Percentiles rank a stretch among this genome's conserved stretches.
These are phyloP conservation scores for Protosalanx chinensis DNA, from an alignment of 2,797 vertebrate genomes.

Conservation along the genomic window DNA sequence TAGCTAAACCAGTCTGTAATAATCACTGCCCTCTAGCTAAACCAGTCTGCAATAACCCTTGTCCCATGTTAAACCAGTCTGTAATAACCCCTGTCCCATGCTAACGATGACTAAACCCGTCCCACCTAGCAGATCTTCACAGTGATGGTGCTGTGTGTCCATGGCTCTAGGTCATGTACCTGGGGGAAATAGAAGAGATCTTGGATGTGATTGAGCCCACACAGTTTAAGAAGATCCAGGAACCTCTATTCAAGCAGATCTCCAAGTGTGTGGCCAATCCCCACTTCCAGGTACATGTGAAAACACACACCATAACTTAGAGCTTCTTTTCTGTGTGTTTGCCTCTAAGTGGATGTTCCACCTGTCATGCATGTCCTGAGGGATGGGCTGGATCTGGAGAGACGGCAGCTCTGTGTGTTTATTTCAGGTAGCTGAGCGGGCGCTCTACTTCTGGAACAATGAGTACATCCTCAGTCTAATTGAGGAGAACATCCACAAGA, in stretches of 20 bases:
- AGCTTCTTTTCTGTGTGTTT: not conserved
- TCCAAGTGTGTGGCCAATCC: conserved; percentile 93
- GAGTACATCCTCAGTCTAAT: conserved; percentile 99
- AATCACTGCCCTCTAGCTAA: not conserved
- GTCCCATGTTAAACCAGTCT: not conserved
- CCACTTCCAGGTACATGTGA: conserved; percentile 90
- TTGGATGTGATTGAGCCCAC: conserved; percentile 96
- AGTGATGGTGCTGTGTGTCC: conserved; percentile 5
- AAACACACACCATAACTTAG: not conserved
- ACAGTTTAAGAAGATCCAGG: conserved; percentile 97
- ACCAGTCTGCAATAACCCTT: not conserved
- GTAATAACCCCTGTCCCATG: too few species aligned
- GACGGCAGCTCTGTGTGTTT: too few species aligned
- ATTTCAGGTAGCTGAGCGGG: conserved; percentile 91
- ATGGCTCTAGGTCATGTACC: conserved; percentile 87
- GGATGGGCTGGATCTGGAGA: not conserved
- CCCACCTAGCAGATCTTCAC: not conserved
- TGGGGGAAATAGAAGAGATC: conserved; percentile 98
- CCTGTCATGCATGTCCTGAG: not conserved
- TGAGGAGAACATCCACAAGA: conserved; percentile 93
- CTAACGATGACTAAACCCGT: not conserved
- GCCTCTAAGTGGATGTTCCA: conserved; percentile 3
- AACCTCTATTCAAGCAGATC: conserved; percentile 96
- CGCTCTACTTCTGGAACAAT: conserved; percentile 98
- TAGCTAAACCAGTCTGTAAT: not conserved